A percentile compares a stretch with the other conserved stretches of the same genome.
phyloP scores from a whole-genome alignment of 1,140 invertebrate species.

The Solenopsis fugax region DNA sequence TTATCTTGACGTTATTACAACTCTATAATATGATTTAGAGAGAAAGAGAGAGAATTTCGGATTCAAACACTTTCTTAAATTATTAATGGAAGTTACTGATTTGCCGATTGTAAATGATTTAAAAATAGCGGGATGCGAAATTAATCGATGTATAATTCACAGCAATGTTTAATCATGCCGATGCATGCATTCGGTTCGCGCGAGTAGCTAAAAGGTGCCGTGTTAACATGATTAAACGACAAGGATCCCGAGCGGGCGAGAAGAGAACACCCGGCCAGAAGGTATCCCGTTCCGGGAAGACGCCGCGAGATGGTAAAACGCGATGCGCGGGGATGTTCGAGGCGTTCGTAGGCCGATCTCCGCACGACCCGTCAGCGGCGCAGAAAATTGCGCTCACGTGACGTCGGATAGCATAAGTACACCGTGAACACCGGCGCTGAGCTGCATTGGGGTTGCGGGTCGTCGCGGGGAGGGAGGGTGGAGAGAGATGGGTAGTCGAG shows the following conservation, averaged over 20 bases:
- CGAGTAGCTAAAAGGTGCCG: conserved; percentile 10
- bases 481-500: not conserved
- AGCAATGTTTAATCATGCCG: not conserved
- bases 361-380: conserved; percentile 72
- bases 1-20: conserved; percentile 13
- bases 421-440: conserved; percentile 36
- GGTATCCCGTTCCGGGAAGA: conserved; percentile 67
- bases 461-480: conserved; percentile 50
- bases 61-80: conserved; percentile 30
- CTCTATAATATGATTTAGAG: not conserved
- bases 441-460: conserved; percentile 44
- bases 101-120: not conserved
- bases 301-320: conserved; percentile 69
- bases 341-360: conserved; percentile 70
- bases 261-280: conserved; percentile 36
- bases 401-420: conserved; percentile 71
- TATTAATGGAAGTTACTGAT: not conserved
- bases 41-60: not conserved
- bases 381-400: conserved; percentile 77
- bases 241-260: conserved; percentile 21
- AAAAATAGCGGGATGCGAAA: not conserved
- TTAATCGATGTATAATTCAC: not conserved
- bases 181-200: conserved; percentile 10
- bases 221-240: conserved; percentile 61
- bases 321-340: conserved; percentile 67